These are phyloP conservation scores for Anguilla obscura DNA, from an alignment of 2,797 vertebrate species.

Conservation along the genomic window DNA sequence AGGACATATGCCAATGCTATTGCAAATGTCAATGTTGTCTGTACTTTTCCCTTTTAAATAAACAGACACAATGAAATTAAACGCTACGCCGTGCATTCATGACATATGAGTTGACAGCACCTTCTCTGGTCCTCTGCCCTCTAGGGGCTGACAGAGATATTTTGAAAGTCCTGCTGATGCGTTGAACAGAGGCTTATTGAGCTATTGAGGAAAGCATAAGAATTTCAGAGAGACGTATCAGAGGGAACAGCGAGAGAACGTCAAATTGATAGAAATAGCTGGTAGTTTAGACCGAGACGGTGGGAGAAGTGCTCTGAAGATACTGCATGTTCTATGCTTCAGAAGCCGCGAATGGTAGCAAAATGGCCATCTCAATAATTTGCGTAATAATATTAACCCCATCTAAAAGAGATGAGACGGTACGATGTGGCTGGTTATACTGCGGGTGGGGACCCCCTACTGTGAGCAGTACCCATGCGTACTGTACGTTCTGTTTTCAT, in stretches of 20 bases:
- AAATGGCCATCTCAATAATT: background rate
- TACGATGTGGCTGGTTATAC: too few relatives aligned
- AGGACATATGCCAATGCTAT: too few relatives aligned
- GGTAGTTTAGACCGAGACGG: background rate
- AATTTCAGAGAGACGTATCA: background rate
- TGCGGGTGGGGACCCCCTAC: too few relatives aligned
- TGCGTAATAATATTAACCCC: background rate
- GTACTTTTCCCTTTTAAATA: too few relatives aligned
- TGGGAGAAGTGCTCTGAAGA: background rate
- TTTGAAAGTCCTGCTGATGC: background rate
- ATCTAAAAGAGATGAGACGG: background rate
- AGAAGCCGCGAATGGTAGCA: background rate
- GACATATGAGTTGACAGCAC: background rate
- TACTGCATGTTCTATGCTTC: background rate
- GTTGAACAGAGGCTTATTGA: background rate
- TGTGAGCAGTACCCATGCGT: too few relatives aligned
- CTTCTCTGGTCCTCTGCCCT: background rate
- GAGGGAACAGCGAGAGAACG: background rate
- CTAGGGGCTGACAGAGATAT: background rate
- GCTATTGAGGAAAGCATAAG: background rate
- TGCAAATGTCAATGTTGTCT: too few relatives aligned
- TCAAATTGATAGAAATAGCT: background rate
- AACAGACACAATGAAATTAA: too few relatives aligned
- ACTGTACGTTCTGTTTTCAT: too few relatives aligned
- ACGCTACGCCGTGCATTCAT: background rate